These are phyloP conservation scores for Phytoseiulus persimilis DNA, from an alignment of 2,888 invertebrate species.

Conservation along the genomic window DNA sequence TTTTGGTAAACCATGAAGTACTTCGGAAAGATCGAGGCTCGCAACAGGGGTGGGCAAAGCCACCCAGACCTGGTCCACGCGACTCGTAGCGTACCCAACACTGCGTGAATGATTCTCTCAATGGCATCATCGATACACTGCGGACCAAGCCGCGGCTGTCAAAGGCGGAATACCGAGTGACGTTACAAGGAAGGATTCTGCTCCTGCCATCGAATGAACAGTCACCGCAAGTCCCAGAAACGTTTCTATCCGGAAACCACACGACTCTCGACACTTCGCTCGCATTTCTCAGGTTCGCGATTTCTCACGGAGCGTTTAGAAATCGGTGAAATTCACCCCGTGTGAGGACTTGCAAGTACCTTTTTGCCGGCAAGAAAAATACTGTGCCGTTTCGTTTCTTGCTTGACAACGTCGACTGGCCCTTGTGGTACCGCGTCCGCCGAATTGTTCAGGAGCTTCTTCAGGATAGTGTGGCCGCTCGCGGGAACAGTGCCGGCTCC, in stretches of 20 bases:
- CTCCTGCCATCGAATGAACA: background rate
- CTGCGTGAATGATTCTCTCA: background rate
- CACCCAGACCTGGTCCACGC: too few relatives aligned
- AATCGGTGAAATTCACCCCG: too few relatives aligned
- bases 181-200: background rate
- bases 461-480: slow-evolving; percentile 17
- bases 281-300: background rate
- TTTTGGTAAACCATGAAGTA: too few relatives aligned
- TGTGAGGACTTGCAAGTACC: too few relatives aligned
- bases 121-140: background rate
- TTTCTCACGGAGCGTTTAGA: background rate
- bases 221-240: background rate
- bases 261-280: background rate
- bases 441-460: slow-evolving; percentile 25
- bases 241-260: background rate
- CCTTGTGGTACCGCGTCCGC: background rate
- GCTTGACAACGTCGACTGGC: background rate
- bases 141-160: background rate
- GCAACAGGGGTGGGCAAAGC: too few relatives aligned
- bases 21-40: too few relatives aligned
- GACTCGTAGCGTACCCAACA: background rate
- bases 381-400: slow-evolving; percentile 9
- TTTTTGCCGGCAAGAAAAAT: background rate
- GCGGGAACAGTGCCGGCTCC: background rate
- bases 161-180: background rate